A percentile compares a stretch with the other conserved stretches of the same genome.
Conservation (phyloP, 2,888 invertebrate species). For the Clanis bilineata region DNA sequence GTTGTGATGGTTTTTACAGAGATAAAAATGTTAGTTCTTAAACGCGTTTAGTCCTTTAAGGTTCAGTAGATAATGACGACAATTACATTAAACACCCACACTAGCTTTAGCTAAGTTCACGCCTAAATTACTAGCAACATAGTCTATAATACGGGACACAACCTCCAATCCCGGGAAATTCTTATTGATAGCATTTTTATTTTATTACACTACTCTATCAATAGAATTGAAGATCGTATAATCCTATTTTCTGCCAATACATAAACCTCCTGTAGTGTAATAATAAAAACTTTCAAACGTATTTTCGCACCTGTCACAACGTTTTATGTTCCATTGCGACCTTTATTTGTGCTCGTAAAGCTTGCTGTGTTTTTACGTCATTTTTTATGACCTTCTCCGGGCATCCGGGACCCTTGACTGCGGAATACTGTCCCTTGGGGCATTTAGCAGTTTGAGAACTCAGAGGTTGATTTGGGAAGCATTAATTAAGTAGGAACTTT, state of each 20-base stretch:
- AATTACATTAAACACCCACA: too few species aligned
- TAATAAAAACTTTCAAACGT: constrained; percentile 31
- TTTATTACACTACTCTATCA: background rate
- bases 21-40: too few species aligned
- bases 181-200: too few species aligned
- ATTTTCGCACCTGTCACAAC: constrained; percentile 30
- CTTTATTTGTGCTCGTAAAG: constrained; percentile 31
- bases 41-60: too few species aligned
- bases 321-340: constrained; percentile 27
- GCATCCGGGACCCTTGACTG: background rate
- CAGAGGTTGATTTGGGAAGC: background rate
- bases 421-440: background rate
- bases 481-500: too few species aligned
- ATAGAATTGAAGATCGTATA: background rate
- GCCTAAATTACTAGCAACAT: too few species aligned
- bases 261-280: constrained; percentile 22
- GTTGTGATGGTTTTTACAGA: too few species aligned
- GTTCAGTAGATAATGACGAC: too few species aligned
- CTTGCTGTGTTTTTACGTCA: constrained; percentile 23
- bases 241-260: constrained; percentile 6
- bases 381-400: background rate
- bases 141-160: too few species aligned
- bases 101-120: too few species aligned
- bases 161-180: too few species aligned
- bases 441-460: background rate